Conservation (phyloP, 2,888 invertebrate species). For the Ophion ellenae region DNA sequence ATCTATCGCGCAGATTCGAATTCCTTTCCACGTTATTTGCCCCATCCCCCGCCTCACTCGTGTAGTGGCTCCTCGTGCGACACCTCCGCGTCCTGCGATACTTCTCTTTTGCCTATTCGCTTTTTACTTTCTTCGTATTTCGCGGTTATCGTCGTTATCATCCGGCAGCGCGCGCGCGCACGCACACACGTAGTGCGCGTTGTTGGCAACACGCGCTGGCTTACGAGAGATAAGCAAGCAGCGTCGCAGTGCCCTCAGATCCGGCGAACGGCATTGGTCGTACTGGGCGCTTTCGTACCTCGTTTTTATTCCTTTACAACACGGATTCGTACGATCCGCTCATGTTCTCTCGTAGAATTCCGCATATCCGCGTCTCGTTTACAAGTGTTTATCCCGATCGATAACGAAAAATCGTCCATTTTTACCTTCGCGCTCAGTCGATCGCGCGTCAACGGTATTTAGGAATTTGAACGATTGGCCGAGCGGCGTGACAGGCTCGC, state of each 20-base stretch:
- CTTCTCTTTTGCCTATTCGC: background rate
- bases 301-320: too few relatives aligned
- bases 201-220: constrained; percentile 22
- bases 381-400: constrained; percentile 28
- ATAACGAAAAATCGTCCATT: too few relatives aligned
- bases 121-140: background rate
- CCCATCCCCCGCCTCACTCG: too few relatives aligned
- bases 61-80: too few relatives aligned
- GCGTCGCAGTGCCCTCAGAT: constrained; percentile 8
- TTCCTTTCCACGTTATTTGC: background rate
- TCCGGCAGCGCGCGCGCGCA: background rate
- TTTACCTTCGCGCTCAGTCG: too few relatives aligned
- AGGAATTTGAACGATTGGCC: too few relatives aligned
- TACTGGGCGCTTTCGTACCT: too few relatives aligned
- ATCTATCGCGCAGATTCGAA: constrained; percentile 27
- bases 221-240: constrained; percentile 49
- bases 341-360: too few relatives aligned
- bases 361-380: background rate
- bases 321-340: too few relatives aligned
- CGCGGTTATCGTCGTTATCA: constrained; percentile 8
- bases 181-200: constrained; percentile 30
- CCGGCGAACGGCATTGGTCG: constrained; percentile 33
- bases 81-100: too few relatives aligned
- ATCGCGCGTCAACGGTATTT: too few relatives aligned
- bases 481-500: too few relatives aligned